phyloP scores from a whole-genome alignment of 1,140 invertebrate genomes.

The Lanistes nyassanus region DNA sequence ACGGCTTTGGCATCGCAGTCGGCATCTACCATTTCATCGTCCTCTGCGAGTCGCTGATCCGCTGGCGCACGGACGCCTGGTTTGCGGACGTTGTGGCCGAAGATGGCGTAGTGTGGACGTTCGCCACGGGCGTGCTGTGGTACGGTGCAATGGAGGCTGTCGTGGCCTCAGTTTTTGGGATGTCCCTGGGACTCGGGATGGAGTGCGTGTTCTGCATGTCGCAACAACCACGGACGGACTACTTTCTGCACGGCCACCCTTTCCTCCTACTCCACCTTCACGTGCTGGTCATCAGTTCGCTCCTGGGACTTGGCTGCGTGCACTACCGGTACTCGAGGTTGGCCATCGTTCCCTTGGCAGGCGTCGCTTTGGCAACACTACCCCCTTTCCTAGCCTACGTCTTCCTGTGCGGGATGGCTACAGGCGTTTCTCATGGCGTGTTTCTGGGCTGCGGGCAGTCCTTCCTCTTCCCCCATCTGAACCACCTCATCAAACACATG shows the following conservation, averaged over 20 bases:
- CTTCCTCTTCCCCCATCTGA: slow-evolving; percentile 24
- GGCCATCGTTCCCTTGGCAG: slow-evolving; percentile 11
- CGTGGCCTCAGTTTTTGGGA: slow-evolving; percentile 31
- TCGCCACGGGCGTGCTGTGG: slow-evolving; percentile 22
- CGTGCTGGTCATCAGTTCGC: slow-evolving; percentile 22
- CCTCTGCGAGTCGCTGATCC: slow-evolving; percentile 27
- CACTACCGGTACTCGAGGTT: slow-evolving; percentile 3
- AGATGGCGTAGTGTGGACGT: neutral
- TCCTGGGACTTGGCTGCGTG: slow-evolving; percentile 20
- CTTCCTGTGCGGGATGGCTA: slow-evolving; percentile 31
- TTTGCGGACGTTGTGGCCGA: slow-evolving; percentile 16
- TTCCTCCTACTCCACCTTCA: slow-evolving; percentile 27
- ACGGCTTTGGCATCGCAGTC: slow-evolving; percentile 45
- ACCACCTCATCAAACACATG: slow-evolving; percentile 25
- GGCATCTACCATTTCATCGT: slow-evolving; percentile 35
- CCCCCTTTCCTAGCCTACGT: slow-evolving; percentile 21
- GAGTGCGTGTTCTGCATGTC: slow-evolving; percentile 34
- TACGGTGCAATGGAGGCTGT: slow-evolving; percentile 24
- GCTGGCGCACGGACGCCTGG: slow-evolving; percentile 28
- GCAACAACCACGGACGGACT: slow-evolving; percentile 19
- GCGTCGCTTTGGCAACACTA: slow-evolving; percentile 4
- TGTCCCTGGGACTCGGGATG: slow-evolving; percentile 40
- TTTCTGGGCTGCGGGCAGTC: slow-evolving; percentile 31
- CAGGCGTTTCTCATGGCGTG: slow-evolving; percentile 33
- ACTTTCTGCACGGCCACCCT: neutral